Conservation (phyloP, 2,797 vertebrate species). For the Orestias chungarensis region DNA sequence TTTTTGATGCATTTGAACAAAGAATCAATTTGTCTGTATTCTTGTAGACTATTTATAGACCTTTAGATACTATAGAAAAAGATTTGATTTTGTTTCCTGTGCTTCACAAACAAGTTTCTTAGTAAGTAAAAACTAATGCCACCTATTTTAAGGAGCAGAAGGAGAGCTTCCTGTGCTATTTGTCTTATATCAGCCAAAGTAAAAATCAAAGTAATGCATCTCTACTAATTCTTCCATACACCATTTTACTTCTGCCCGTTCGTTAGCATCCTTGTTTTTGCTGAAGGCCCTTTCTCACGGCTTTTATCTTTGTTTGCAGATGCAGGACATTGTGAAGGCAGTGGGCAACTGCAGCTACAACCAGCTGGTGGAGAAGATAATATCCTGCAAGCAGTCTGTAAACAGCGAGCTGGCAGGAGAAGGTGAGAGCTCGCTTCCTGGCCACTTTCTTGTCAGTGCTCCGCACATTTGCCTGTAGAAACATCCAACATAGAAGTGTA, state of each 20-base stretch:
- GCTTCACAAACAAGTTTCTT: neutral
- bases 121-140: too few species aligned
- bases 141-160: neutral
- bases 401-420: slow-evolving; percentile 94
- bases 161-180: too few species aligned
- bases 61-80: too few species aligned
- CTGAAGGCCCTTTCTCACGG: slow-evolving; percentile 50
- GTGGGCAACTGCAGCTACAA: slow-evolving; percentile 99
- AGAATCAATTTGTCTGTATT: neutral
- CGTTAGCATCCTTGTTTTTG: slow-evolving; percentile 10
- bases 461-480: neutral
- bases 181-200: neutral
- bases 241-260: slow-evolving; percentile 3
- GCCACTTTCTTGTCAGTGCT: neutral
- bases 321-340: slow-evolving; percentile 93
- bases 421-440: slow-evolving; percentile 81
- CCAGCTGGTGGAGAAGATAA: slow-evolving; percentile 99
- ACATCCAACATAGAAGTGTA: slow-evolving; percentile 12
- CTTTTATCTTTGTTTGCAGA: slow-evolving; percentile 80
- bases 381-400: slow-evolving; percentile 97
- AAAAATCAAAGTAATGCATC: neutral
- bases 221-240: neutral
- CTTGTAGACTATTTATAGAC: neutral
- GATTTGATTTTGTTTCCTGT: neutral
- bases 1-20: neutral